phyloP scores from a whole-genome alignment of 2,113 vertebrate species.

The Turdus rufiventris region DNA sequence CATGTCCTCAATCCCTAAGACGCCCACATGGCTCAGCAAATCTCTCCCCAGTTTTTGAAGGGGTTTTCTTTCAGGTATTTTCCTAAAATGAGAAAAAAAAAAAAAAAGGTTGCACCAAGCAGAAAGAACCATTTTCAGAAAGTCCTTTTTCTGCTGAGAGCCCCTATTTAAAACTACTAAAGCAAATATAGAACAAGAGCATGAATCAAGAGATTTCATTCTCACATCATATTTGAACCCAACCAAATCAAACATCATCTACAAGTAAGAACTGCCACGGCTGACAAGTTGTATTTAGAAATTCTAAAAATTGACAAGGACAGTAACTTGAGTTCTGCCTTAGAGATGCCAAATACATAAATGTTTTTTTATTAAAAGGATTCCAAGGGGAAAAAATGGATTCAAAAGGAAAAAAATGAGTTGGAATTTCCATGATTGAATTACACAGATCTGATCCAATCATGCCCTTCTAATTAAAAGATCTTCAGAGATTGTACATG shows the following conservation, averaged over 20 bases:
- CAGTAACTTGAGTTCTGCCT: background rate
- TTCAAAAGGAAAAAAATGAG: background rate
- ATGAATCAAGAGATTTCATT: background rate
- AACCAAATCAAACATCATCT: background rate
- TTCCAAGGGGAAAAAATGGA: background rate
- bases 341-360: background rate
- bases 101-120: background rate
- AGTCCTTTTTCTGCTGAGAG: background rate
- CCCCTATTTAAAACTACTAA: background rate
- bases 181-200: background rate
- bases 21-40: background rate
- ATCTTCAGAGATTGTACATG: accelerated
- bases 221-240: background rate
- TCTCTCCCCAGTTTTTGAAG: background rate
- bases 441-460: background rate
- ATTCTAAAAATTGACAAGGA: background rate
- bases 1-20: background rate
- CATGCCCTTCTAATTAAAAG: background rate
- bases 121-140: background rate
- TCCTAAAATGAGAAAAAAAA: background rate
- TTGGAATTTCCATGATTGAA: background rate
- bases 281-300: background rate
- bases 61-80: background rate
- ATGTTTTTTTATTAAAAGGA: background rate
- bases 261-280: background rate